These are phyloP conservation scores for Calliopsis andreniformis DNA, from an alignment of 1,140 invertebrate species.

Conservation along the genomic window DNA sequence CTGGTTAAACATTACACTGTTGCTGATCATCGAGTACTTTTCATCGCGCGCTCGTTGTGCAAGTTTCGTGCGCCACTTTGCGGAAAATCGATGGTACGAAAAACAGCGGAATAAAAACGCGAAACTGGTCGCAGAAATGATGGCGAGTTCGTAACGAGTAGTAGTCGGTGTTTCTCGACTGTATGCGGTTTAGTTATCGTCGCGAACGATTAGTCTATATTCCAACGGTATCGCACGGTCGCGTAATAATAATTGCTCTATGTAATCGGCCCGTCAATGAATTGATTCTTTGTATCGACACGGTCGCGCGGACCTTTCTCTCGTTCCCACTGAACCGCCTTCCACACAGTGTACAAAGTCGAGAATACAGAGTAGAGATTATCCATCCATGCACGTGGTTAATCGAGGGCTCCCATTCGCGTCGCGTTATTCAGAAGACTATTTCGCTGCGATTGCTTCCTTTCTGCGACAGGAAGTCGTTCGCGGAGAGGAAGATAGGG, in stretches of 20 bases:
- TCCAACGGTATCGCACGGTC: constrained; percentile 36
- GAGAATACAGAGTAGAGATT: constrained; percentile 47
- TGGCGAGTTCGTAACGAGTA: not conserved
- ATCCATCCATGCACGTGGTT: constrained; percentile 33
- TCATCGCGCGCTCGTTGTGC: no score
- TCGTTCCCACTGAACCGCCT: not conserved
- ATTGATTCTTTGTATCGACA: constrained; percentile 58
- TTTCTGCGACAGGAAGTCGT: no score
- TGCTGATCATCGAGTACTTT: not conserved
- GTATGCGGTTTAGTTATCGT: constrained; percentile 25
- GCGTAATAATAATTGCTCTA: constrained; percentile 54
- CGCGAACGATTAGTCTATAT: constrained; percentile 32
- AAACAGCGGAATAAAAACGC: not conserved
- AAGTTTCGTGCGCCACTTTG: not conserved
- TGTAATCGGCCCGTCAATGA: constrained; percentile 57
- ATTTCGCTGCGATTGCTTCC: not conserved
- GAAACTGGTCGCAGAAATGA: not conserved
- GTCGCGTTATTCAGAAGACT: not conserved
- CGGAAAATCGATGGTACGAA: not conserved
- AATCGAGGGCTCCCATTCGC: constrained; percentile 26
- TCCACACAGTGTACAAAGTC: constrained; percentile 49
- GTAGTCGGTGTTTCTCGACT: no score
- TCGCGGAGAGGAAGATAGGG: no score
- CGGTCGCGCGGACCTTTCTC: constrained; percentile 2
- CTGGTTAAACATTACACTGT: not conserved